phyloP scores from a whole-genome alignment of 2,888 invertebrate species.

The Eurytoma adleriae region DNA sequence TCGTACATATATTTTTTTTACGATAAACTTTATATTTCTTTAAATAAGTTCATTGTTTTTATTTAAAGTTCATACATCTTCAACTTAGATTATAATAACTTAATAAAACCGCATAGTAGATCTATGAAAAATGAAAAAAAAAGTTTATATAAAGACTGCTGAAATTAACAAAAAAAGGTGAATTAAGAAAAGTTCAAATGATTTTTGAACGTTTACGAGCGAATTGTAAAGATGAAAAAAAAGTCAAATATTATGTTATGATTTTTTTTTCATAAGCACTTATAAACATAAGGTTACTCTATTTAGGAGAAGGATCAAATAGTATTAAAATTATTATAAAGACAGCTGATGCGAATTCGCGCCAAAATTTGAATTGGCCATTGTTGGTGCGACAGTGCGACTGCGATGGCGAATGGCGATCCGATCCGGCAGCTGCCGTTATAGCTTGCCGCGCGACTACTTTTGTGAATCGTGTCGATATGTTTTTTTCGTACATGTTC shows the following conservation, averaged over 20 bases:
- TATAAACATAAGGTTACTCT: constrained; percentile 9
- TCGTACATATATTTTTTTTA: constrained; percentile 39
- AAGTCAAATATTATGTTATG: constrained; percentile 13
- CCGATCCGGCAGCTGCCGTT: background rate
- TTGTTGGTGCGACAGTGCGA: constrained; percentile 12
- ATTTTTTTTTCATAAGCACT: constrained; percentile 24
- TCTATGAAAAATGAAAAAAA: constrained; percentile 38
- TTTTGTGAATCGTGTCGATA: constrained; percentile 37
- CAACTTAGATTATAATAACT: constrained; percentile 10
- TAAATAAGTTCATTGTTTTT: constrained; percentile 37
- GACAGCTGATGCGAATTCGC: constrained; percentile 20
- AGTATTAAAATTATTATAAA: constrained; percentile 23
- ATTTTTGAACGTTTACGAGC: constrained; percentile 1
- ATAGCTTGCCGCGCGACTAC: constrained; percentile 7
- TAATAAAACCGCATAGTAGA: constrained; percentile 33
- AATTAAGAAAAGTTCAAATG: constrained; percentile 7
- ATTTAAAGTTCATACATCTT: constrained; percentile 28
- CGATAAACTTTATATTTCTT: constrained; percentile 38
- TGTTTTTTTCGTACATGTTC: constrained; percentile 24
- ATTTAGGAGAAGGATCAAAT: constrained; percentile 14
- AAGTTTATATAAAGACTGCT: constrained; percentile 49
- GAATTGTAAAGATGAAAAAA: constrained; percentile 1
- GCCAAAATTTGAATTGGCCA: constrained; percentile 35
- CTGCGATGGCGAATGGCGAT: too few relatives aligned
- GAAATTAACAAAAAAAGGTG: constrained; percentile 38